These are phyloP conservation scores for Seriola quinqueradiata DNA, from an alignment of 2,113 vertebrate species.

Conservation along the genomic window DNA sequence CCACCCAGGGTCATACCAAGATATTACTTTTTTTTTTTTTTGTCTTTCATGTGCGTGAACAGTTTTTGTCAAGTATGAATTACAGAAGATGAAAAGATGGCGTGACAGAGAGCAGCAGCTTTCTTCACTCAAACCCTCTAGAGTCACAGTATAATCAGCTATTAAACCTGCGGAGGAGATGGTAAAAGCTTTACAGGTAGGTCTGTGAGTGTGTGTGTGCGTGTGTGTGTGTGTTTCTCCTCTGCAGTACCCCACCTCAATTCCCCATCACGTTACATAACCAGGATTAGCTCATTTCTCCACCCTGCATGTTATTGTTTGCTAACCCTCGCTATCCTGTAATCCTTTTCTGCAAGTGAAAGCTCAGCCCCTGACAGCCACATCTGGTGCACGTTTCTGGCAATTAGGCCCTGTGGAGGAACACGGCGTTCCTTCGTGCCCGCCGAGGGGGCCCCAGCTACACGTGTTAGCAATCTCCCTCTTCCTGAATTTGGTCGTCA, in stretches of 20 bases:
- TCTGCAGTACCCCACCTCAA: slow-evolving; percentile 16
- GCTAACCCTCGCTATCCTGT: slow-evolving; percentile 25
- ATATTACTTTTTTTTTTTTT: background rate
- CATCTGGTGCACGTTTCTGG: slow-evolving; percentile 59
- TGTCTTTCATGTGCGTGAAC: background rate
- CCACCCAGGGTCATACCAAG: background rate
- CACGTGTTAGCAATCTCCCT: slow-evolving; percentile 58
- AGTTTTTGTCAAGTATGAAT: background rate
- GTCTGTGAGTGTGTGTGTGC: background rate
- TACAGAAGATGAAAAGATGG: background rate
- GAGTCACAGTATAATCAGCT: slow-evolving; percentile 11
- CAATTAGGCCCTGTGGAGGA: slow-evolving; percentile 48
- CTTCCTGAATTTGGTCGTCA: slow-evolving; percentile 38
- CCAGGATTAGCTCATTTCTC: slow-evolving; percentile 55
- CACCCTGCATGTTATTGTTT: slow-evolving; percentile 44
- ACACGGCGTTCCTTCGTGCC: slow-evolving; percentile 25
- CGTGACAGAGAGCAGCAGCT: background rate
- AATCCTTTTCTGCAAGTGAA: slow-evolving; percentile 38
- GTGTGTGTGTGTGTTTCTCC: background rate
- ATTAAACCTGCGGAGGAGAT: slow-evolving; percentile 9
- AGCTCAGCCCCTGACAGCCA: slow-evolving; percentile 29
- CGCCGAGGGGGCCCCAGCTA: slow-evolving; percentile 3
- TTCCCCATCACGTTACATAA: slow-evolving; percentile 48
- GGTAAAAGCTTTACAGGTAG: slow-evolving; percentile 1
- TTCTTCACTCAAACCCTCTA: background rate